Base-by-base conservation (phyloP, 1,140 invertebrate species). In the Papilio machaon region DNA sequence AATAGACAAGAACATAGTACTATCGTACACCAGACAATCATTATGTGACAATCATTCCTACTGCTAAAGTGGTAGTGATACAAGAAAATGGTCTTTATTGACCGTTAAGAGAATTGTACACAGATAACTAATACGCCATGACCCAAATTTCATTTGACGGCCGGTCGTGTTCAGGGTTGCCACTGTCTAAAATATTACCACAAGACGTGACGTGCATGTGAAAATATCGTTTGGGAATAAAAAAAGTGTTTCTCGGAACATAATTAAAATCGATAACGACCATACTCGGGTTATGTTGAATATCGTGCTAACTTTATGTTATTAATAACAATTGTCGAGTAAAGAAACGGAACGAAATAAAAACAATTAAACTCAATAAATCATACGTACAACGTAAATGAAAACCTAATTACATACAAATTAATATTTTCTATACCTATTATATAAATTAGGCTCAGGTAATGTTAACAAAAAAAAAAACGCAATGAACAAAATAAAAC, bases 81-180 rank as follows among this genome's bases (percentile, higher is more conserved):
- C 75, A 79, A 79, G 77, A 83, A 81, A 73, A 77, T 79, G 60
- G 67, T 79, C n/a, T 77, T 80, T 83, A 86, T 86, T 83, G 83
- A 75, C 81, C 81, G 89, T 86, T 89, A 90, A 87, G 85, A 84
- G 86, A 85, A 86, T 89, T 85, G 85, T 82, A 86, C 85, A 86
- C 82, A 87, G 86, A 89, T 89, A 92, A 90, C 86, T 92, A 91
- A 92, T 90, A 90, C 84, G 86, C 81, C 82, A 87, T 92, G 91
- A 94, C 91, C 91, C 89, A 92, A 90, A 92, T 94, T 89, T 88
- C 82, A 84, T 81, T 73, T 84, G 87, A 89, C 91, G 90, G 89
- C 87, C 87, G 87, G 83, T 35, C 64, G 64, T 30, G 64, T 70
- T 70, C 64, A 70, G 64, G 87, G 86, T 81, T 77, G 81, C 82